Evolutionary conservation across 2,797 vertebrate genomes (phyloP), one percentile per base, ranked within the genome.

Genomic region (Aphelocoma californica): DNA sequence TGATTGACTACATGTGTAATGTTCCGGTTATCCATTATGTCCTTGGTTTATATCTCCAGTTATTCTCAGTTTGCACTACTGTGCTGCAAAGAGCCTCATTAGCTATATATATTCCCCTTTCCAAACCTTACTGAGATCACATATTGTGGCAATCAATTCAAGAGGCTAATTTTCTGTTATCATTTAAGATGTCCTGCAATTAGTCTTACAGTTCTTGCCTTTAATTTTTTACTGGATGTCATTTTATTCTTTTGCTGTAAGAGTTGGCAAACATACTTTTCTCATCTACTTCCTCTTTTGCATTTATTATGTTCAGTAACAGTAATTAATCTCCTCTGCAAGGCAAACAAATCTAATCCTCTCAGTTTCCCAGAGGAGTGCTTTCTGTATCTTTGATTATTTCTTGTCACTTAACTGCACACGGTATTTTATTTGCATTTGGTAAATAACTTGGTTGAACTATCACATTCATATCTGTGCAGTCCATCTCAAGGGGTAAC

Each of bases 301-400:
- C 48, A 77, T 81, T 69, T 94, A 47, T 84, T 91, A 77, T 36
- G 11, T 85, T 91, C 64, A 92, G 54, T 77, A 93, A 72, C 54
- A 58, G 38, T 62, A 86, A 86, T 90, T 94, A 94, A 94, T 94
- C 58, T 93, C 58, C 18, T 86, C 70, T 90, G 47, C 56, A 86
- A 92, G 36, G 42, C 61, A 96, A 95, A 92, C 51, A 92, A 92
- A 86, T 15, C 16, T 94, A 79, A 91, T 88, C 54, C 56, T 84
- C 45, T 81, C 56, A 18, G 56, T 84, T 24, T 88, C 81, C 77
- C 73, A 86, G 53, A 88, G 47, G 72, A 88, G 16, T 40, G 25
- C 34, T 92, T 84, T 92, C 62, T 90, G 26, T 86, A 78, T 64
- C 57, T 88, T 56, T 92, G 51, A 86, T 93, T 86, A 81, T 86